Conservation (phyloP, 2,113 vertebrate genomes). For the Geococcyx californianus region DNA sequence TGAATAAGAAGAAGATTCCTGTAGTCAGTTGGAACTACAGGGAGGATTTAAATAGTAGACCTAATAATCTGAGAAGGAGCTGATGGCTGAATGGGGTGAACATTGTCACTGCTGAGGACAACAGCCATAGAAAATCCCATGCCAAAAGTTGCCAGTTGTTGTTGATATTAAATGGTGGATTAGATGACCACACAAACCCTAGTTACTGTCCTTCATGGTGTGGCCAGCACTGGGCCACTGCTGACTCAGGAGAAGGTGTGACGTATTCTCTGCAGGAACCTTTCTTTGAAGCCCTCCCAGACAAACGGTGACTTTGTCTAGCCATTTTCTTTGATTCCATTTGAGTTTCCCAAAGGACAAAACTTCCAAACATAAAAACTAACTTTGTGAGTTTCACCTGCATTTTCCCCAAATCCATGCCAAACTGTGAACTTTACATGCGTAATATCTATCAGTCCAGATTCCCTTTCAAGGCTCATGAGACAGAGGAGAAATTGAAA, state of each 20-base stretch:
- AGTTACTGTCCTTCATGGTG: not conserved
- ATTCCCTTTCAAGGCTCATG: not conserved
- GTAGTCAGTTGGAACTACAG: slow-evolving; percentile 39
- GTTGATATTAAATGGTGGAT: too few species aligned
- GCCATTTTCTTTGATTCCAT: not conserved
- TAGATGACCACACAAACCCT: not conserved
- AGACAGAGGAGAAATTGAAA: not conserved
- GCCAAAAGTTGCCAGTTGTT: not conserved
- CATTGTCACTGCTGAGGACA: not conserved
- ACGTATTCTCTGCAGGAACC: not conserved
- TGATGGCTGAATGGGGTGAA: not conserved
- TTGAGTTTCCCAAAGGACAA: not conserved
- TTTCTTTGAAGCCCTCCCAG: not conserved
- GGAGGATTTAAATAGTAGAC: slow-evolving; percentile 44
- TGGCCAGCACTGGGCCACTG: not conserved
- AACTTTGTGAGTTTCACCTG: not conserved
- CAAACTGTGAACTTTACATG: not conserved
- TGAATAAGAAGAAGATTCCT: slow-evolving; percentile 64
- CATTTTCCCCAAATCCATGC: not conserved
- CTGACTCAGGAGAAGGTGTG: not conserved
- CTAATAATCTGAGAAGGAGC: not conserved
- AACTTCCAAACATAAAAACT: not conserved
- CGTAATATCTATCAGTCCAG: not conserved
- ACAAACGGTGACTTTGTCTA: accelerated
- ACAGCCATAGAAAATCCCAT: not conserved